These are phyloP conservation scores for Corapipo altera DNA, from an alignment of 2,113 vertebrate species.

Conservation along the genomic window DNA sequence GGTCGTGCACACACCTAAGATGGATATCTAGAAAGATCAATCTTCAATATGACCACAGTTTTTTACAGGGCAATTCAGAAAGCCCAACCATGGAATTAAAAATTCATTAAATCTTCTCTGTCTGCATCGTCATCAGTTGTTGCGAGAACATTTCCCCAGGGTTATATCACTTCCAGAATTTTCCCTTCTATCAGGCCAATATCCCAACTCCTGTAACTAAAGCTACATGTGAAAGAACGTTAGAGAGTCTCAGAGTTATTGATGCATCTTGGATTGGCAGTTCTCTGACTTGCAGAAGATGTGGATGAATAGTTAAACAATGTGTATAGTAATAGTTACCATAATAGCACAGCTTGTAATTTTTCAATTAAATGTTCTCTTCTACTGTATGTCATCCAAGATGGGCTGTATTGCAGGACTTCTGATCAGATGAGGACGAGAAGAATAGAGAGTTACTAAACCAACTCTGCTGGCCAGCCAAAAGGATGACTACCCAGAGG, in stretches of 20 bases:
- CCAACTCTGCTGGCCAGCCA: background rate
- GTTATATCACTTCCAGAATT: background rate
- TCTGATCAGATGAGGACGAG: background rate
- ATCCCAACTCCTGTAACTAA: background rate
- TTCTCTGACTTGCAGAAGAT: background rate
- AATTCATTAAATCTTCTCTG: background rate
- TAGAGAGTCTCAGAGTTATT: background rate
- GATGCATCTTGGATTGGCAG: background rate
- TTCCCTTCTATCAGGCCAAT: background rate
- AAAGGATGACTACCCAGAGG: background rate
- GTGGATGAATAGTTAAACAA: background rate
- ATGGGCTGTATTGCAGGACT: background rate
- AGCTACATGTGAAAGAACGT: background rate
- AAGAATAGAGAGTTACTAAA: conserved; percentile 17
- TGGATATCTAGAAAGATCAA: background rate
- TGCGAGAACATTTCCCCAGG: background rate
- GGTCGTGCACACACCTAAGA: background rate
- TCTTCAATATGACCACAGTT: background rate
- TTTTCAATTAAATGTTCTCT: conserved; percentile 12
- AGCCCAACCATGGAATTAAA: background rate
- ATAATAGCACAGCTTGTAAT: background rate
- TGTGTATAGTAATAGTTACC: background rate
- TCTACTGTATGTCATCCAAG: background rate
- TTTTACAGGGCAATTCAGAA: background rate
- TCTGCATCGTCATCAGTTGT: background rate